Evolutionary conservation across 2,113 vertebrate species (phyloP).

Genomic region (Loxodonta africana): DNA sequence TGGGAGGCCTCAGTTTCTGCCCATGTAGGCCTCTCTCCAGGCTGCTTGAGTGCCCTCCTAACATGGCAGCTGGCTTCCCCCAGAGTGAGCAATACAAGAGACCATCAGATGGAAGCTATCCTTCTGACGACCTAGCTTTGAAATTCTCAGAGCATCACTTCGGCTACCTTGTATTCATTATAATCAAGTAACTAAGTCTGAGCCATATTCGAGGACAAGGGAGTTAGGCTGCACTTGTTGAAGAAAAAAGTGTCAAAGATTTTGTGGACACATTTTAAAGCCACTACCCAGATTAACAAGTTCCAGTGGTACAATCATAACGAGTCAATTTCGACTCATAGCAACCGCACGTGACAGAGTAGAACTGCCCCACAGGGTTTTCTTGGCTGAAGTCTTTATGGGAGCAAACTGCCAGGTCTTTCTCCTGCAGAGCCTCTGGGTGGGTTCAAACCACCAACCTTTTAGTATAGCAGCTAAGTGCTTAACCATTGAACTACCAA

Average conservation of each 20-base stretch:
- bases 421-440: too few species aligned
- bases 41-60: too few species aligned
- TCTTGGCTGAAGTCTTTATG: too few species aligned
- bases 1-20: too few species aligned
- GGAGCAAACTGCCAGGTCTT: too few species aligned
- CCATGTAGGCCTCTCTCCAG: too few species aligned
- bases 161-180: neutral
- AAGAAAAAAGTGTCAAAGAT: slow-evolving; percentile 10
- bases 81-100: neutral
- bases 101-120: neutral
- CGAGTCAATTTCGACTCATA: too few species aligned
- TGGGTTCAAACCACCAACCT: too few species aligned
- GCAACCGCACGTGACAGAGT: too few species aligned
- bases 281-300: neutral
- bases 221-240: neutral
- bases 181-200: neutral
- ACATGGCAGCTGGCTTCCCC: neutral
- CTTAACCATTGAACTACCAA: too few species aligned
- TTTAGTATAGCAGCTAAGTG: too few species aligned
- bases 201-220: neutral
- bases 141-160: neutral
- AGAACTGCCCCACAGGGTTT: too few species aligned
- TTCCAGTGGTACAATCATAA: neutral
- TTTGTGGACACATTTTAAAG: slow-evolving; percentile 7
- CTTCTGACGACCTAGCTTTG: neutral